Percentiles rank a stretch among this genome's conserved stretches.
phyloP scores from a whole-genome alignment of 1,140 invertebrate species.

The Sesamia nonagrioides region DNA sequence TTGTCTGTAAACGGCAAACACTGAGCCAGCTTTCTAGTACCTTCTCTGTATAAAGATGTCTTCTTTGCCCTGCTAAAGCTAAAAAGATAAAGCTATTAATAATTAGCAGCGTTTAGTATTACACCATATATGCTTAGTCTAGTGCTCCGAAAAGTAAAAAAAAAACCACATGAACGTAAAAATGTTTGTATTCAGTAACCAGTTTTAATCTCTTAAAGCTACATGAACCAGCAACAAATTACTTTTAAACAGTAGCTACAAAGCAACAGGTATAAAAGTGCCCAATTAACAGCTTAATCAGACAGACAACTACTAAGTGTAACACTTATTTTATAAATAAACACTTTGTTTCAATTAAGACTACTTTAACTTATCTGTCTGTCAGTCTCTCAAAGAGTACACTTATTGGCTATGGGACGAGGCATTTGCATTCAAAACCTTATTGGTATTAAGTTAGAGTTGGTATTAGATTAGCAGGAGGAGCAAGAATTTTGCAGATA shows the following conservation, averaged over 20 bases:
- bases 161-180: no score
- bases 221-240: background rate
- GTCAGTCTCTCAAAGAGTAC: background rate
- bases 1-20: no score
- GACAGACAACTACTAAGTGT: background rate
- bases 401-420: background rate
- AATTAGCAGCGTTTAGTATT: no score
- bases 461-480: background rate
- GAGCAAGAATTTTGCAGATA: slow-evolving; percentile 13
- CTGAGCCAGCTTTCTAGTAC: no score
- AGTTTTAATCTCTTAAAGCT: background rate
- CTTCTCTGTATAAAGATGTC: no score
- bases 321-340: background rate
- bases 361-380: slow-evolving; percentile 11
- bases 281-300: background rate
- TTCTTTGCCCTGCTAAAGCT: no score
- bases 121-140: no score
- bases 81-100: no score
- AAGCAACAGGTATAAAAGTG: no score
- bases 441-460: background rate
- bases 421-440: background rate
- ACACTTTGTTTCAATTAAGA: slow-evolving; percentile 29
- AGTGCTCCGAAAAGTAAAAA: no score
- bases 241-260: no score
- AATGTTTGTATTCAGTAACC: background rate